Evolutionary conservation across 2,888 invertebrate species (phyloP), one percentile per base, ranked within the genome.

Genomic region (Tuta absoluta): DNA sequence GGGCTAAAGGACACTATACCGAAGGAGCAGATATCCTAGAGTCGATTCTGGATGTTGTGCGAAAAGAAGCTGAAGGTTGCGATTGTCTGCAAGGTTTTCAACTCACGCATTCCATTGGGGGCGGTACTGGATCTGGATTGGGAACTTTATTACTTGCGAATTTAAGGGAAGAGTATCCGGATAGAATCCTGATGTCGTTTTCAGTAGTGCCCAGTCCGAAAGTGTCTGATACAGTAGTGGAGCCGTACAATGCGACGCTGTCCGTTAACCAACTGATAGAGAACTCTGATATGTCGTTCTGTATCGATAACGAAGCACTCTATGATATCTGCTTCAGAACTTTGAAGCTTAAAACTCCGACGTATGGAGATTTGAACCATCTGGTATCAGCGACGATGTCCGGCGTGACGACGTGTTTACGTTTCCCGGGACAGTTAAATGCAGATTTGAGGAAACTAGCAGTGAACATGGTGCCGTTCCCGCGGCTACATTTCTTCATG

Each of bases 301-400:
- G 95, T 72, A 95, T 95, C 66, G 95, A 95, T 80, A 95, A 95
- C 76, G 95, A 95, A 81, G 95, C 95, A 19, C 85, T 95, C 41
- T 95, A 95, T 80, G 95, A 95, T 75, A 95, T 96, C 73, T 95
- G 95, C 86, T 95, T 95, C 88, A 89, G 95, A 65, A 95, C 95
- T 3, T 85, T 96, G 48, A 95, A 94, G 81, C 84, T 95, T 19
- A 90, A 92, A 61, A 94, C 94, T 1, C 96, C 96, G 1, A 95
- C 95, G 0, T 96, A 96, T 76, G 95, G 95, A 12, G 96, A 96
- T 72, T 84, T 96, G 72, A 96, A 96, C 49, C 88, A 87, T 68
- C 68, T 88, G 62, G 87, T 88, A 1, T 87, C 86, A 0, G 71
- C 76, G 4, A 83, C 87, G 2, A 89, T 89, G 89, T 89, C 89